These are phyloP conservation scores for Labrus mixtus DNA, from an alignment of 2,113 vertebrate species.

Conservation along the genomic window DNA sequence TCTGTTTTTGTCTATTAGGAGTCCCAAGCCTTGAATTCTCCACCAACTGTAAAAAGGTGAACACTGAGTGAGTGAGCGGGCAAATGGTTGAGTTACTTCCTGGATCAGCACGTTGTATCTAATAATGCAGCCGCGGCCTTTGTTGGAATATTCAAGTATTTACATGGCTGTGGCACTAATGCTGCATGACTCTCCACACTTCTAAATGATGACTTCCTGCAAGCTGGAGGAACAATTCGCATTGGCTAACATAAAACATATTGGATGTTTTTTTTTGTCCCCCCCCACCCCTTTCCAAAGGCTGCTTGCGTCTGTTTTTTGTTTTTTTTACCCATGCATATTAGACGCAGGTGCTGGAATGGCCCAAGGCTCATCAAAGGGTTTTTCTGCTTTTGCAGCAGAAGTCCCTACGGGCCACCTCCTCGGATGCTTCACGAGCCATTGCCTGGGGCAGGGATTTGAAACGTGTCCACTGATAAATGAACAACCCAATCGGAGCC, in stretches of 20 bases:
- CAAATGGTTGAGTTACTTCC: not conserved
- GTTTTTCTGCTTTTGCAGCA: conserved; percentile 59
- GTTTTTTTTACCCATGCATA: conserved; percentile 57
- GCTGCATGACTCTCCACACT: not conserved
- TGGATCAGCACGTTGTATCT: not conserved
- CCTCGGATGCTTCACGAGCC: conserved; percentile 58
- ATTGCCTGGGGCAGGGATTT: conserved; percentile 71
- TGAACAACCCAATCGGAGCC: conserved; percentile 55
- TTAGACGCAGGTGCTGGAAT: conserved; percentile 68
- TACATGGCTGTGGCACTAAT: not conserved
- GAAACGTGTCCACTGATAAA: conserved; percentile 77
- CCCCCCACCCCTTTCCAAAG: conserved; percentile 8
- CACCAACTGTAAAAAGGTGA: not conserved
- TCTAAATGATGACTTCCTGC: conserved; percentile 3
- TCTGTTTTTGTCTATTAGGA: not conserved
- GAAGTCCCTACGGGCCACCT: conserved; percentile 58
- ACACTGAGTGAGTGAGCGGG: not conserved
- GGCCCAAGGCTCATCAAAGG: conserved; percentile 66
- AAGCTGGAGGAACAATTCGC: conserved; percentile 7
- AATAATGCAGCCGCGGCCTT: not conserved
- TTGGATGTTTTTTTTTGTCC: conserved; percentile 8
- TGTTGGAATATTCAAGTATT: not conserved
- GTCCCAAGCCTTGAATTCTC: not conserved
- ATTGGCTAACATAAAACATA: conserved; percentile 20
- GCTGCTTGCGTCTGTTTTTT: conserved; percentile 41